phyloP scores from a whole-genome alignment of 1,140 invertebrate species.

The Diuraphis noxia region DNA sequence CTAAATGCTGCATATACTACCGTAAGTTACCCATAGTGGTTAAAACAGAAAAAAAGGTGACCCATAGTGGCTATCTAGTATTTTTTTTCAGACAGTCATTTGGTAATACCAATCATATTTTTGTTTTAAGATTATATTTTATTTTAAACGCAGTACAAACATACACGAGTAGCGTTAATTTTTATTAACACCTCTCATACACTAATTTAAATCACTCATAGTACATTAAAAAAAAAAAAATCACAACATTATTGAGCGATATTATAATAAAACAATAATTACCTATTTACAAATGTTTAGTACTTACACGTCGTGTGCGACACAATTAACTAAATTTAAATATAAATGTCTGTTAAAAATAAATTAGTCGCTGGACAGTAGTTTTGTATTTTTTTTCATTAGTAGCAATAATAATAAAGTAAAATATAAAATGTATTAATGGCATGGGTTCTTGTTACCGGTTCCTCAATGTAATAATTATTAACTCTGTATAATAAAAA shows the following conservation, averaged over 20 bases:
- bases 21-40: too few relatives aligned
- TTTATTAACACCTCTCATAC: background rate
- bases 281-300: constrained; percentile 36
- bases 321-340: background rate
- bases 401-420: background rate
- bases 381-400: constrained; percentile 10
- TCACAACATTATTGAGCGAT: constrained; percentile 25
- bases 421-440: background rate
- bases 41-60: too few relatives aligned
- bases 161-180: background rate
- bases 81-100: background rate
- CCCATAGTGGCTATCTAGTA: too few relatives aligned
- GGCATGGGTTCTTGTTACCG: background rate
- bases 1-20: too few relatives aligned
- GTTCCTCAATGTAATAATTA: background rate
- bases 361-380: constrained; percentile 28
- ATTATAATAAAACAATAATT: constrained; percentile 31
- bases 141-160: background rate
- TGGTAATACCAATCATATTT: background rate
- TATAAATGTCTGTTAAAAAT: background rate
- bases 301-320: background rate
- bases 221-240: background rate
- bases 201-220: background rate
- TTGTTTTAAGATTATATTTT: background rate
- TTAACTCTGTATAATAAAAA: background rate